phyloP scores from a whole-genome alignment of 2,888 invertebrate species.

The Andrena fulva region DNA sequence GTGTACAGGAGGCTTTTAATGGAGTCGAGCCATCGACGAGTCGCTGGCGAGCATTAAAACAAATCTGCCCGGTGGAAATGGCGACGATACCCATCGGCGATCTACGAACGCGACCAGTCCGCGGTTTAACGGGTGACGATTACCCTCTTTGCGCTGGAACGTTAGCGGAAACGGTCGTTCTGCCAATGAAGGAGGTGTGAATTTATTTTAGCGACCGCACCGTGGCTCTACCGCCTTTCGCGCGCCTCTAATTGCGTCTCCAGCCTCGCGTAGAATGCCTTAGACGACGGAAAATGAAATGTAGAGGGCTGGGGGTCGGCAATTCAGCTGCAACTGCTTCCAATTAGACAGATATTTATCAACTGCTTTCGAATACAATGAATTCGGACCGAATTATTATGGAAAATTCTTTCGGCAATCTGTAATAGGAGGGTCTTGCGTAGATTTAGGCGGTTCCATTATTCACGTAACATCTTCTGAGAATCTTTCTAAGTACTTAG shows the following conservation, averaged over 20 bases:
- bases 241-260: conserved; percentile 12
- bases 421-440: no score
- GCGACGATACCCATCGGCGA: conserved; percentile 54
- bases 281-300: no score
- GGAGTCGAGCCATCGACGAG: conserved; percentile 56
- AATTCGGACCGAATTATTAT: no score
- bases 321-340: no score
- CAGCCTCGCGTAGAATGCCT: not conserved
- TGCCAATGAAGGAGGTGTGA: conserved; percentile 12
- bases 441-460: no score
- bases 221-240: not conserved
- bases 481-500: no score
- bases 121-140: conserved; percentile 23
- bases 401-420: no score
- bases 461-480: no score
- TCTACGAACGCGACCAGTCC: conserved; percentile 29
- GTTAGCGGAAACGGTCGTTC: conserved; percentile 9
- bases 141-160: conserved; percentile 26
- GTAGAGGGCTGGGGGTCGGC: no score
- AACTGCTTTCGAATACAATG: no score
- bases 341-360: no score
- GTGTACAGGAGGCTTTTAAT: conserved; percentile 54
- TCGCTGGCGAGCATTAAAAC: conserved; percentile 62
- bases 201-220: conserved; percentile 13
- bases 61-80: conserved; percentile 56